A percentile compares a stretch with the other conserved stretches of the same genome.
Evolutionary conservation across 2,113 vertebrate genomes (phyloP).

Genomic region (Dromaius novaehollandiae): DNA sequence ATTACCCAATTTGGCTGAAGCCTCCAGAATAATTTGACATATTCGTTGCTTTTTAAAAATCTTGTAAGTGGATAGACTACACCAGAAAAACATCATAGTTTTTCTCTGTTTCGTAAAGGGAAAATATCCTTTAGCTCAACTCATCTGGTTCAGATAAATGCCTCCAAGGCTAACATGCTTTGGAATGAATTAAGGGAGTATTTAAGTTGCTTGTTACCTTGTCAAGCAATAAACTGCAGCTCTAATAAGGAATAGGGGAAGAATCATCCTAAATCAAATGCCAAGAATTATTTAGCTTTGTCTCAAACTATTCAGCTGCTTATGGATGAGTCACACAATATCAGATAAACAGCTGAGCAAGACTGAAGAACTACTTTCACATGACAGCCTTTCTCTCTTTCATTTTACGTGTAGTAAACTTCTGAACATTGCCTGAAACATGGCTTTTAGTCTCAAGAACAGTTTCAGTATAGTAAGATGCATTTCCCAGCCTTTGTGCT

Average conservation of each 20-base stretch:
- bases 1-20: constrained; percentile 36
- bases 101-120: not conserved
- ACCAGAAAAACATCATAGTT: not conserved
- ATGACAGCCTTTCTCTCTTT: not conserved
- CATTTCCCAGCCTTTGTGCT: not conserved
- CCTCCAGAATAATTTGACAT: not conserved
- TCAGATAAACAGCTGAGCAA: not conserved
- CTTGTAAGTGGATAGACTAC: not conserved
- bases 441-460: not conserved
- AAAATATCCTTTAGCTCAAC: not conserved
- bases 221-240: not conserved
- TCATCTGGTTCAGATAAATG: not conserved
- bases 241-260: constrained; percentile 27
- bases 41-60: not conserved
- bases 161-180: not conserved
- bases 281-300: constrained; percentile 43
- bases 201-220: not conserved
- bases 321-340: not conserved
- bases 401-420: not conserved
- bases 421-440: not conserved
- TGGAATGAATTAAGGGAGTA: not conserved
- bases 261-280: not conserved
- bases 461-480: not conserved
- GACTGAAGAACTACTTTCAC: not conserved
- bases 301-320: not conserved